These are phyloP conservation scores for Nemapogon koenigi DNA, from an alignment of 2,888 invertebrate genomes.

Conservation along the genomic window DNA sequence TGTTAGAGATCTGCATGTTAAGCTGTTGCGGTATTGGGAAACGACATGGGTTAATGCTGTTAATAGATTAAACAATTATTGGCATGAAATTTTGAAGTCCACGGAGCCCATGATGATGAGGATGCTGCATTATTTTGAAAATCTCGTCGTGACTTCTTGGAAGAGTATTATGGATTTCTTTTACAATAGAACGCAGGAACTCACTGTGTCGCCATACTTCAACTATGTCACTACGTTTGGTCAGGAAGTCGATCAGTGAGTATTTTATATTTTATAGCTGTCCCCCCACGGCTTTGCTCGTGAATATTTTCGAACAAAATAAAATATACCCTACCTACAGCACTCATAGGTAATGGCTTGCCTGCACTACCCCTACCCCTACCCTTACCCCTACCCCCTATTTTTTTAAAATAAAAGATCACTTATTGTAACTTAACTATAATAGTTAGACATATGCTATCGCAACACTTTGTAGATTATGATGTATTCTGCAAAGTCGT, in stretches of 20 bases:
- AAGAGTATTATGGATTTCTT: slow-evolving; percentile 80
- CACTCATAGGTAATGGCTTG: no score
- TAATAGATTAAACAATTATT: slow-evolving; percentile 69
- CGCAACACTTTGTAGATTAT: no score
- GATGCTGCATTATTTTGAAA: slow-evolving; percentile 77
- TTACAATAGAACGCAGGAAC: slow-evolving; percentile 78
- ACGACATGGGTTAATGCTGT: slow-evolving; percentile 76
- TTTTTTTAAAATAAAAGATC: no score
- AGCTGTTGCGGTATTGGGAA: slow-evolving; percentile 69
- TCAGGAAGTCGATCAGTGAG: slow-evolving; percentile 74
- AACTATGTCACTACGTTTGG: slow-evolving; percentile 80
- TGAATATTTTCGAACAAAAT: no score
- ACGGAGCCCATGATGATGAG: slow-evolving; percentile 82
- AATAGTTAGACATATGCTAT: no score
- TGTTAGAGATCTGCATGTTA: slow-evolving; percentile 77
- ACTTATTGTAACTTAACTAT: no score
- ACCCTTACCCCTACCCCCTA: no score
- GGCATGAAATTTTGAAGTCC: slow-evolving; percentile 74
- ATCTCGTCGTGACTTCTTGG: slow-evolving; percentile 75
- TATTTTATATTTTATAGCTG: slow-evolving; percentile 14
- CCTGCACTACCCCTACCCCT: no score
- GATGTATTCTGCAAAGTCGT: no score
- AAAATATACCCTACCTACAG: no score
- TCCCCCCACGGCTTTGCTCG: no score
- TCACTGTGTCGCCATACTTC: slow-evolving; percentile 83